phyloP scores from a whole-genome alignment of 1,140 invertebrate genomes.

The Pseudomyrmex dendroicus region DNA sequence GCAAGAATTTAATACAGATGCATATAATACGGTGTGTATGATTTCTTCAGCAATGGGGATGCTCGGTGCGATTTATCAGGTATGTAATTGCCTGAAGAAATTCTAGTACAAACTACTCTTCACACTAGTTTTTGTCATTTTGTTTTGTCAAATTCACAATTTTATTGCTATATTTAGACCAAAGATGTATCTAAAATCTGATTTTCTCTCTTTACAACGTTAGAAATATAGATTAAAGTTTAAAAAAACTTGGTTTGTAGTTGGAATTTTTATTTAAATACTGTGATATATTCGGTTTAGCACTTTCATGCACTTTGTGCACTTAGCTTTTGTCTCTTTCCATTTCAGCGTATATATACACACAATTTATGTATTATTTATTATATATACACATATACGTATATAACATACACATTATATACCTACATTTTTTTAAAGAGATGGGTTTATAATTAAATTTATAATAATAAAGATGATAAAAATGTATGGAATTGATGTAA shows the following conservation, averaged over 20 bases:
- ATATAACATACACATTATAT: background rate
- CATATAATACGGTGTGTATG: constrained; percentile 90
- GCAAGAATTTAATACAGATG: constrained; percentile 89
- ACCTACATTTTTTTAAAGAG: background rate
- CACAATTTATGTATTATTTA: background rate
- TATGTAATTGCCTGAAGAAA: constrained; percentile 71
- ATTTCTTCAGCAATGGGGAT: constrained; percentile 90
- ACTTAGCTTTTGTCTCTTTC: background rate
- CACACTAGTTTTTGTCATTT: background rate
- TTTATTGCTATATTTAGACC: background rate
- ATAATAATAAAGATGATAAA: background rate
- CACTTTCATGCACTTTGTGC: constrained; percentile 17
- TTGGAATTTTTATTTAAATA: background rate
- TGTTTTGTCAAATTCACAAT: background rate
- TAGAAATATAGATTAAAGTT: background rate
- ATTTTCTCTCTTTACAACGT: background rate
- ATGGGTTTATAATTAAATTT: background rate
- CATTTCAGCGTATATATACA: background rate
- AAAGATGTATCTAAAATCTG: background rate
- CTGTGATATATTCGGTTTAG: background rate
- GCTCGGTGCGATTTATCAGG: constrained; percentile 91
- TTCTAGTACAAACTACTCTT: constrained; percentile 6
- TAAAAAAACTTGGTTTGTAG: background rate
- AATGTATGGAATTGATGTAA: background rate
- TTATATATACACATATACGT: background rate